These are phyloP conservation scores for Pentamera pediparva DNA, from an alignment of 53 echinoderm and acorn worm species.

Conservation along the genomic window DNA sequence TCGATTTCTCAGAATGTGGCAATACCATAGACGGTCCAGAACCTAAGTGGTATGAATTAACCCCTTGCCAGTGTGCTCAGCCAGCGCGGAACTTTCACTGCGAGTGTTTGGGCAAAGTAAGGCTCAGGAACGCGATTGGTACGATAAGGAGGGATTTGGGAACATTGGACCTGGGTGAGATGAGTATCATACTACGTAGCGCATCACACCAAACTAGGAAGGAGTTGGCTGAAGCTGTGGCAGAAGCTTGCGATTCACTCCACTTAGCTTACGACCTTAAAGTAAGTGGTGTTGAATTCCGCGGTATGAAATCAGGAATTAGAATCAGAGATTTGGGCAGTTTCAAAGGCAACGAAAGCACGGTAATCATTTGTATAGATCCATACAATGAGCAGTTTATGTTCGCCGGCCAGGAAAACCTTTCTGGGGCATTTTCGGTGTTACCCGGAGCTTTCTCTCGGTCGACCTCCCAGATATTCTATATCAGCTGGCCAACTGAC, in stretches of 20 bases:
- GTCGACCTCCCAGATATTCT: slow-evolving; percentile 1
- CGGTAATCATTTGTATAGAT: slow-evolving; percentile 9
- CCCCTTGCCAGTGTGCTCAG: not conserved
- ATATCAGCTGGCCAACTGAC: slow-evolving; percentile 5
- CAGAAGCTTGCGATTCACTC: not conserved
- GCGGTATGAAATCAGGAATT: not conserved
- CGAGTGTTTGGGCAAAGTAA: not conserved
- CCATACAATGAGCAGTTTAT: slow-evolving; percentile 14
- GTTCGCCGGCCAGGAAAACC: not conserved
- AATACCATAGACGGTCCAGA: slow-evolving; percentile 10
- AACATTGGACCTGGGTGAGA: not conserved
- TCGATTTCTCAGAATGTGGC: not conserved
- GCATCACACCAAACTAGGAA: not conserved
- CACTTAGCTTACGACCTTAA: not conserved
- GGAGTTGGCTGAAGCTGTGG: not conserved
- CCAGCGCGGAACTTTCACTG: not conserved
- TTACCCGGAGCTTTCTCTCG: not conserved
- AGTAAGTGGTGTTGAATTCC: slow-evolving; percentile 1
- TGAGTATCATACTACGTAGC: not conserved
- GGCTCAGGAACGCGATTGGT: not conserved
- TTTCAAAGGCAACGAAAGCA: slow-evolving; percentile 25
- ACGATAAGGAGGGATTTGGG: not conserved
- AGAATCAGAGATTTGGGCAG: slow-evolving; percentile 14
- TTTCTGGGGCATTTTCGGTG: slow-evolving; percentile 3
- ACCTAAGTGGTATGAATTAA: slow-evolving; percentile 2